Evolutionary conservation across 2,113 vertebrate species (phyloP), one percentile per base, ranked within the genome.

Genomic region (Hassar affinis): DNA sequence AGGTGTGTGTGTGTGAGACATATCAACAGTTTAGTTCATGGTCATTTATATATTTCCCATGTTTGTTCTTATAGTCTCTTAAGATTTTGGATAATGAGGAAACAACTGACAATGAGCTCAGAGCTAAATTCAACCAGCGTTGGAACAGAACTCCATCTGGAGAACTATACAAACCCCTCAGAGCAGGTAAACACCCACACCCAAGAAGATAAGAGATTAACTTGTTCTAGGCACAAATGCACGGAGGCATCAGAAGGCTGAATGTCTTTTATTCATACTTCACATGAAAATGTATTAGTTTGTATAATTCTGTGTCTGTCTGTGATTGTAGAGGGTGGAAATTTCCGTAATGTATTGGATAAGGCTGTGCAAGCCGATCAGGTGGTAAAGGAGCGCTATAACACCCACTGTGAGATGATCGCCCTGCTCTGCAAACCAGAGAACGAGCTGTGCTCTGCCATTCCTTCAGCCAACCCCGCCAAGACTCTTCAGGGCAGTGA

Each of bases 401-500:
- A 95, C 85, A 54, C 95, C 83, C 96, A 98, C 89, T 95, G 97
- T 27, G 96, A 98, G 62, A 96, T 96, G 27, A 99, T 99, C 72
- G 90, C 95, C 0, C 93, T 99, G 49, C 94, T 99, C 64, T 99
- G 97, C 89, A 98, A 98, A 89, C 92, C 98, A 0, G 96, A 98
- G 90, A 88, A 92, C 0, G 97, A 99, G 84, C 94, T 99, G 84
- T 95, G 92, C 0, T 93, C 97, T 0, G 96, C 97, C 86, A 98
- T 99, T 90, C 98, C 98, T 80, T 99, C 98, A 57, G 97, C 97
- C 66, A 99, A 99, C 91, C 98, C 98, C 6, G 95, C 97, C 69
- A 98, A 96, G 92, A 98, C 97, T 11, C 92, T 99, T 82, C 97
- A 99, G 89, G 98, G 98, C 89, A 99, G 93, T 27, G 98, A 99